Percentiles rank a stretch among this genome's conserved stretches.
These are phyloP conservation scores for Corynorhinus townsendii DNA, from an alignment of 2,113 vertebrate genomes.

Conservation along the genomic window DNA sequence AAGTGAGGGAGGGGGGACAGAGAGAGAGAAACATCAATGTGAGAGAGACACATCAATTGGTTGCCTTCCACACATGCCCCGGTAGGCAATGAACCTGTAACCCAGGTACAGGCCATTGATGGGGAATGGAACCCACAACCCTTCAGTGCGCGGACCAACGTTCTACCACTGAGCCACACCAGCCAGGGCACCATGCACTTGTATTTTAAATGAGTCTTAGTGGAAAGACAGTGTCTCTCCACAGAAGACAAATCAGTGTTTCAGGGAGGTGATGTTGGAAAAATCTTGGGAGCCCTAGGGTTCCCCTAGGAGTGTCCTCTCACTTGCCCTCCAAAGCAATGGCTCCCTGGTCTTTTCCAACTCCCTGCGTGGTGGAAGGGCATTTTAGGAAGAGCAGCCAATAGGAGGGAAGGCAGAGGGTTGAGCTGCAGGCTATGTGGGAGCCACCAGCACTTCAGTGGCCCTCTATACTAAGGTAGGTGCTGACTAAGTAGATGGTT, in stretches of 20 bases:
- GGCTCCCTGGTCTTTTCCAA: background rate
- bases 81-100: too few relatives aligned
- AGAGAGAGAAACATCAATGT: too few relatives aligned
- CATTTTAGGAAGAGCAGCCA: background rate
- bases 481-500: background rate
- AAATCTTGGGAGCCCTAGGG: background rate
- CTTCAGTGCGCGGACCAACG: too few relatives aligned
- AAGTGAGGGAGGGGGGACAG: too few relatives aligned
- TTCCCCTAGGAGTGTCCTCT: background rate
- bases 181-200: too few relatives aligned
- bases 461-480: background rate
- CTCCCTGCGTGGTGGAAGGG: background rate
- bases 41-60: too few relatives aligned
- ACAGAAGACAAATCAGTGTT: background rate
- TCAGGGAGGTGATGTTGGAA: background rate
- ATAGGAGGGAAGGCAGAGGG: background rate
- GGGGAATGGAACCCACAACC: too few relatives aligned
- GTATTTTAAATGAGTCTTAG: background rate
- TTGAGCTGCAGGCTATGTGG: accelerated
- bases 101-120: too few relatives aligned
- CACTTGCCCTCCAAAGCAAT: background rate
- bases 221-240: background rate
- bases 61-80: too few relatives aligned
- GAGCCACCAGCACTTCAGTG: background rate
- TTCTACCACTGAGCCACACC: too few relatives aligned